Percentiles rank a stretch among this genome's conserved stretches.
These are phyloP conservation scores for Pseudanteris insignis DNA, from an alignment of 2,888 invertebrate species.

Conservation along the genomic window DNA sequence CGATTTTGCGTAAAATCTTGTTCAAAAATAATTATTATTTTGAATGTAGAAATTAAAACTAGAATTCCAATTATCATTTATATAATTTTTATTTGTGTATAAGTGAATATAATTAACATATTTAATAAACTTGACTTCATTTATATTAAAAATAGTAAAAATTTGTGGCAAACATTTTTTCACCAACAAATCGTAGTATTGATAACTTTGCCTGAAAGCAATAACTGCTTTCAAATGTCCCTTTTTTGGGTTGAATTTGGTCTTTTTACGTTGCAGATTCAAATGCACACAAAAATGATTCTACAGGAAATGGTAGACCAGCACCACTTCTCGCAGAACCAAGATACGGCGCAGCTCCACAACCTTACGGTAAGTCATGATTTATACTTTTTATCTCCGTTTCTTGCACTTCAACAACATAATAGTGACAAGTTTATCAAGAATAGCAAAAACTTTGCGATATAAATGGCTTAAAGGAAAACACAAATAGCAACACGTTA, in stretches of 20 bases:
- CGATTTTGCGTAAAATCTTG: no score
- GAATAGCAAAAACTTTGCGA: not conserved
- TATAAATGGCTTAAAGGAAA: not conserved
- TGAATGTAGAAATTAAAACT: no score
- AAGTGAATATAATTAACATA: no score
- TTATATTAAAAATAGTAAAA: no score
- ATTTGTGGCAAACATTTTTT: no score
- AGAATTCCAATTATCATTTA: no score
- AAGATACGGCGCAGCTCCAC: constrained; percentile 86
- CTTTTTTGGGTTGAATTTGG: constrained; percentile 38
- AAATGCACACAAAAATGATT: constrained; percentile 64
- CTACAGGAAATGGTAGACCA: constrained; percentile 70
- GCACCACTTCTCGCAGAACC: constrained; percentile 89
- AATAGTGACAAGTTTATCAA: constrained; percentile 9
- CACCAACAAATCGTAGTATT: no score
- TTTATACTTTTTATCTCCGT: constrained; percentile 18
- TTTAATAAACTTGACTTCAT: no score
- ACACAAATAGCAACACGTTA: not conserved
- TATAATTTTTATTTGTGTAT: no score
- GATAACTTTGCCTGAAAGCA: constrained; percentile 9
- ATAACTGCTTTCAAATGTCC: constrained; percentile 15
- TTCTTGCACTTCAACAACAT: constrained; percentile 1
- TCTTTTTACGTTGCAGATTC: constrained; percentile 58
- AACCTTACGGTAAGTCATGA: constrained; percentile 82
- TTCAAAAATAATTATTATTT: no score